Evolutionary conservation across 2,113 vertebrate species (phyloP), one percentile per base, ranked within the genome.

Genomic region (Oenanthe melanoleuca): DNA sequence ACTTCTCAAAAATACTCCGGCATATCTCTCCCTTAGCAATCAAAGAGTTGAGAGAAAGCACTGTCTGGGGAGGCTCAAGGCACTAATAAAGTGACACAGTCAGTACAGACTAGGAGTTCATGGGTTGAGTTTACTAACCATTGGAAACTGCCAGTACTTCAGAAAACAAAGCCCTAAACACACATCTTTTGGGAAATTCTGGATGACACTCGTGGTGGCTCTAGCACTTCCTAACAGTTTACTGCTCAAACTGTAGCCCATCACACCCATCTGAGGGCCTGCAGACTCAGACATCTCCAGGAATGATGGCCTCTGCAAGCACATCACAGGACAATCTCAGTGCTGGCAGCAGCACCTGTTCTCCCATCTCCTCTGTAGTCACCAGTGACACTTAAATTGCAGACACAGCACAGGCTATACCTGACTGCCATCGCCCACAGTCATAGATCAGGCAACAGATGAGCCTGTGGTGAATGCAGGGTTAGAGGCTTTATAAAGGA

Each of bases 401-500:
- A 85, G 78, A 92, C 49, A 63, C 20, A 93, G 74, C 53, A 69
- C 4, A 3, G 38, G 42, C 72, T 90, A 49, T 82, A 57, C 28
- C 60, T 59, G 63, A 55, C 80, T 50, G 38, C 71, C 84, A 56
- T 56, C 2, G 0, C 60, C 53, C 70, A 28, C 14, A 8, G 52
- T 64, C 64, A 75, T 42, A 75, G 25, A 60, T 34, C 49, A 74
- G 66, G 72, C 79, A 92, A 72, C 4, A 92, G 50, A 83, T 22
- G 38, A 96, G 50, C 34, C 83, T 75, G 47, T 11, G 3, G 45
- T 82, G 79, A 89, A 84, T 6, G 8, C 1, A 42, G 70, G 73
- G 56, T 95, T 89, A 90, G 49, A 92, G 50, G 67, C 64, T 88
- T 90, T 88, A 75, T n/a, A 65, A 89, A 89, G 53, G 73, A 93